These are phyloP conservation scores for Petrosia ficiformis DNA, from an alignment of 37 sponge, comb jelly and placozoan species.

Conservation along the genomic window DNA sequence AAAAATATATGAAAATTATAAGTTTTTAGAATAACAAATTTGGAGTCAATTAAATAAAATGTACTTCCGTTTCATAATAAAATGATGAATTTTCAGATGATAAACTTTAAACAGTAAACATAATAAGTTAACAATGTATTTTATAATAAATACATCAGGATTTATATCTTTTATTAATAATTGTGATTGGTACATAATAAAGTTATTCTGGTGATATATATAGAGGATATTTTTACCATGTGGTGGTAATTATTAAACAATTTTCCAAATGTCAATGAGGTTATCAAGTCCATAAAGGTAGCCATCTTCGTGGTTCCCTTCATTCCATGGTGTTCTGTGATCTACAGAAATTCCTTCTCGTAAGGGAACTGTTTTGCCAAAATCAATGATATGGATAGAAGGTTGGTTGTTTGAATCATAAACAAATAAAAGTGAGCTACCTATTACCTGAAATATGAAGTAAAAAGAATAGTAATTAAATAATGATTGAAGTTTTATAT, in stretches of 20 bases:
- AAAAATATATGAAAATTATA: constrained; percentile 41
- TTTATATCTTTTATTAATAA: too few relatives aligned
- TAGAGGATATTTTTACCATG: too few relatives aligned
- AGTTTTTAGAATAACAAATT: background rate
- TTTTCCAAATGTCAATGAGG: constrained; percentile 76
- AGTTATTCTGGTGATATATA: too few relatives aligned
- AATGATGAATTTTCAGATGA: too few relatives aligned
- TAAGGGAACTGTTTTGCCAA: constrained; percentile 89
- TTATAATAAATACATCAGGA: too few relatives aligned
- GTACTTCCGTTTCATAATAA: too few relatives aligned
- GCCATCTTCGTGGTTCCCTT: constrained; percentile 98
- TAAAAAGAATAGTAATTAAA: constrained; percentile 1
- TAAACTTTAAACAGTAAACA: too few relatives aligned
- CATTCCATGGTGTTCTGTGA: constrained; percentile 75
- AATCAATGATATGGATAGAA: constrained; percentile 94
- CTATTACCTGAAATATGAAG: constrained; percentile 69
- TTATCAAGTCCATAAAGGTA: constrained; percentile 96
- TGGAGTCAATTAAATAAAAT: too few relatives aligned
- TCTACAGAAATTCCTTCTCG: constrained; percentile 49
- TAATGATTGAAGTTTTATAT: background rate
- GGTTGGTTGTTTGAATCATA: constrained; percentile 60
- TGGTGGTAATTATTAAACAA: too few relatives aligned
- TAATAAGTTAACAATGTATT: too few relatives aligned
- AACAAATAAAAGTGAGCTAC: constrained; percentile 94
- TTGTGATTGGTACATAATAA: too few relatives aligned